These are phyloP conservation scores for Neoaliturus tenellus DNA, from an alignment of 2,888 invertebrate species.

Conservation along the genomic window DNA sequence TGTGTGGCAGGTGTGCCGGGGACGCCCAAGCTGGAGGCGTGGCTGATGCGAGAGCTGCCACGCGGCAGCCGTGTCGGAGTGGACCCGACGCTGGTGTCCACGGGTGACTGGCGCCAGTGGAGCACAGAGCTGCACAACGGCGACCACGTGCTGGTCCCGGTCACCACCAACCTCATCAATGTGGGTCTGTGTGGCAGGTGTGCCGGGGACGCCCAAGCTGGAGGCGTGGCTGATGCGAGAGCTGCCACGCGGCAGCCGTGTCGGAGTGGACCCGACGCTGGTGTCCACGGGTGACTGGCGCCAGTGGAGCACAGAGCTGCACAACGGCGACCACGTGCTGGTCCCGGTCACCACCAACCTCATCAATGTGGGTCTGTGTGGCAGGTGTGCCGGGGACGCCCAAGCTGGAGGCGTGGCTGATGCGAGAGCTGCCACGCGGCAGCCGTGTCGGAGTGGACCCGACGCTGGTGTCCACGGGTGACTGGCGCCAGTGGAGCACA, in stretches of 20 bases:
- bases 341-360: slow-evolving; percentile 82
- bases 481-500: slow-evolving; percentile 78
- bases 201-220: slow-evolving; percentile 79
- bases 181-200: slow-evolving; percentile 72
- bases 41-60: slow-evolving; percentile 81
- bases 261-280: slow-evolving; percentile 88
- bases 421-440: slow-evolving; percentile 78
- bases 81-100: slow-evolving; percentile 84
- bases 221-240: slow-evolving; percentile 84
- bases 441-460: slow-evolving; percentile 88
- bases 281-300: slow-evolving; percentile 81
- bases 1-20: slow-evolving; percentile 75
- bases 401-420: slow-evolving; percentile 84
- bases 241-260: slow-evolving; percentile 78
- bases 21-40: slow-evolving; percentile 81
- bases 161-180: slow-evolving; percentile 83
- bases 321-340: slow-evolving; percentile 79
- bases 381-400: slow-evolving; percentile 79
- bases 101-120: slow-evolving; percentile 78
- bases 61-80: slow-evolving; percentile 83
- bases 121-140: slow-evolving; percentile 77
- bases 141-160: slow-evolving; percentile 80
- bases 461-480: slow-evolving; percentile 79
- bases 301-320: slow-evolving; percentile 76
- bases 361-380: too few species aligned